Percentiles rank a stretch among this genome's conserved stretches.
Evolutionary conservation across 2,113 vertebrate species (phyloP).

Genomic region (Hassar affinis): DNA sequence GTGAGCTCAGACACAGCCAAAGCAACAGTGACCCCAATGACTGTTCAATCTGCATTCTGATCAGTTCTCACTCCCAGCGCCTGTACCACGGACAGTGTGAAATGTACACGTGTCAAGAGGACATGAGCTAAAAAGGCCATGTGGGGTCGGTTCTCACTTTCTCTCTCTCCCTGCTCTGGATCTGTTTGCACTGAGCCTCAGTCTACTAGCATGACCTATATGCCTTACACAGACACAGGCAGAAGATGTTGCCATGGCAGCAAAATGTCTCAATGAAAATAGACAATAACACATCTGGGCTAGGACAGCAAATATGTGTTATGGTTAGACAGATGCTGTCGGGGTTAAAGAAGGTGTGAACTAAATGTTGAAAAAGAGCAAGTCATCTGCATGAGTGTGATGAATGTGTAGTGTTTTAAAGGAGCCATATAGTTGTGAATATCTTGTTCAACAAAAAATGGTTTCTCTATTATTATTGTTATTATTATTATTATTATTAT

Average conservation of each 20-base stretch:
- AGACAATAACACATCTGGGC: conserved; percentile 44
- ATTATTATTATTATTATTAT: too few relatives aligned
- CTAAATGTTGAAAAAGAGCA: background rate
- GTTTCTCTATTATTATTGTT: too few relatives aligned
- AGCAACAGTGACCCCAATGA: background rate
- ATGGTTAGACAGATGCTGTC: conserved; percentile 19
- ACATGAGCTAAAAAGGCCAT: background rate
- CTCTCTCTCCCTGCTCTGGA: conserved; percentile 5
- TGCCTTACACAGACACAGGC: conserved; percentile 43
- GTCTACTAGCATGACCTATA: conserved; percentile 39
- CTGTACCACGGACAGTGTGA: background rate
- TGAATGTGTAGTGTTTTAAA: background rate
- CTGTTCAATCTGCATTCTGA: conserved; percentile 3
- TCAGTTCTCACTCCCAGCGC: conserved; percentile 3
- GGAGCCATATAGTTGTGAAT: background rate
- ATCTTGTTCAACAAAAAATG: background rate
- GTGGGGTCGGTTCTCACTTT: conserved; percentile 5
- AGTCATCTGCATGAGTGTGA: background rate
- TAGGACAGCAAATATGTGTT: conserved; percentile 23
- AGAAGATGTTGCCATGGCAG: conserved; percentile 53
- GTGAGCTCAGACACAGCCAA: background rate
- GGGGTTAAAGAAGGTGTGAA: conserved; percentile 4
- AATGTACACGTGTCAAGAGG: background rate
- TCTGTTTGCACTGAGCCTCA: conserved; percentile 9
- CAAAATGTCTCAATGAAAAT: conserved; percentile 53